phyloP scores from a whole-genome alignment of 2,797 vertebrate species.

The Takifugu rubripes region DNA sequence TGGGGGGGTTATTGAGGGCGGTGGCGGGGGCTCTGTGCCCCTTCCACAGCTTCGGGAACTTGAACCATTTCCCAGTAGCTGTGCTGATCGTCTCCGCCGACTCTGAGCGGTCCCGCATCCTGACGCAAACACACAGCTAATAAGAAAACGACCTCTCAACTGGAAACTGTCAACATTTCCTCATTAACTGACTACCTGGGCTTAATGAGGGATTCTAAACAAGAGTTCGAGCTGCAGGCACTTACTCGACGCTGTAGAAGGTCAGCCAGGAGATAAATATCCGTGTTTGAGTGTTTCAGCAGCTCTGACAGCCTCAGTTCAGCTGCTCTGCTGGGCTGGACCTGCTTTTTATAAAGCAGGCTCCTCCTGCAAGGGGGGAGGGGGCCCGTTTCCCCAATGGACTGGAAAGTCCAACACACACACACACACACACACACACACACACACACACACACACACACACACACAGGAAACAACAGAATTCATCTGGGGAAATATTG shows the following conservation, averaged over 20 bases:
- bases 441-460: slow-evolving; percentile 2
- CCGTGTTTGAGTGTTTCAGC: background rate
- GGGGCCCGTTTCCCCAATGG: too few species aligned
- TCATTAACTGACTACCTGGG: too few species aligned
- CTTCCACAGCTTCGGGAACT: slow-evolving; percentile 6
- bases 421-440: background rate
- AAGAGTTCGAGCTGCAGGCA: too few species aligned
- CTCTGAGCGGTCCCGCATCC: slow-evolving; percentile 8
- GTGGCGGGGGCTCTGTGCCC: rapidly evolving
- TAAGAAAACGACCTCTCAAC: too few species aligned
- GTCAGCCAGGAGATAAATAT: background rate
- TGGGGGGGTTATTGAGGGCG: rapidly evolving
- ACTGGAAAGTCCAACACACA: slow-evolving; percentile 19
- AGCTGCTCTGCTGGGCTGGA: background rate
- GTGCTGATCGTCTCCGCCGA: background rate
- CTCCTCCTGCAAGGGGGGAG: slow-evolving; percentile 12
- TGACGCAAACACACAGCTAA: background rate
- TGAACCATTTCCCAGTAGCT: background rate
- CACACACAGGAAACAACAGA: background rate
- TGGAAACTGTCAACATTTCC: too few species aligned
- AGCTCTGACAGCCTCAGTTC: background rate
- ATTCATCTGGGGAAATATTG: too few species aligned
- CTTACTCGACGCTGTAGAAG: too few species aligned
- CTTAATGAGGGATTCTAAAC: too few species aligned
- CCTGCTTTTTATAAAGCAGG: background rate